Evolutionary conservation across 1,140 invertebrate species (phyloP).

Genomic region (Melitaea cinxia): DNA sequence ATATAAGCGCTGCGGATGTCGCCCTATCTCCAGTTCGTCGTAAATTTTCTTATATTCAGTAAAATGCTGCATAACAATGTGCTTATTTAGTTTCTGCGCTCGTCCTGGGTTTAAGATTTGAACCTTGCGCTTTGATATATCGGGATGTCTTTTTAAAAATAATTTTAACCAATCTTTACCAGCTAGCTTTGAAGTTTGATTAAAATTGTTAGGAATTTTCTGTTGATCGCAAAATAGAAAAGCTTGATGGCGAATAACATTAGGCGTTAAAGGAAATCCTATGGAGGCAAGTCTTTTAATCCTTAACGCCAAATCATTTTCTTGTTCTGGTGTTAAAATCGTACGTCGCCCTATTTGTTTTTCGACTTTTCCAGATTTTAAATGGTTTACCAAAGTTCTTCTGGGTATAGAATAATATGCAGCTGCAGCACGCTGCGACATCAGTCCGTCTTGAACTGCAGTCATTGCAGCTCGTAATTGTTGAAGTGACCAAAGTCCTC

Average conservation of each 20-base stretch:
- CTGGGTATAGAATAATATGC: slow-evolving; percentile 3
- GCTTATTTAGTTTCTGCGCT: slow-evolving; percentile 57
- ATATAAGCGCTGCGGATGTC: slow-evolving; percentile 47
- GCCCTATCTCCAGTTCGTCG: slow-evolving; percentile 45
- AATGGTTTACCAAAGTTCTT: slow-evolving; percentile 17
- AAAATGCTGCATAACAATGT: slow-evolving; percentile 58
- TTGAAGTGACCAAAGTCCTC: slow-evolving; percentile 4
- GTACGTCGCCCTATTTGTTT: slow-evolving; percentile 16
- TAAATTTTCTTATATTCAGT: slow-evolving; percentile 47
- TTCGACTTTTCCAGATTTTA: slow-evolving; percentile 13
- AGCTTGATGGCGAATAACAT: slow-evolving; percentile 15
- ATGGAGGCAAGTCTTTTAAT: slow-evolving; percentile 14
- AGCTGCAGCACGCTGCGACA: slow-evolving; percentile 13
- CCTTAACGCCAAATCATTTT: slow-evolving; percentile 18
- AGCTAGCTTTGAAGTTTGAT: slow-evolving; percentile 29
- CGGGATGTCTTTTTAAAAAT: slow-evolving; percentile 38
- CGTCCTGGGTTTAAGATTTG: slow-evolving; percentile 62
- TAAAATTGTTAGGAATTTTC: slow-evolving; percentile 18
- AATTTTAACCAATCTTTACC: slow-evolving; percentile 41
- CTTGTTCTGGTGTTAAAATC: slow-evolving; percentile 6
- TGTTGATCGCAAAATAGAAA: slow-evolving; percentile 17
- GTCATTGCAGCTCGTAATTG: slow-evolving; percentile 1
- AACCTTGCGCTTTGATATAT: slow-evolving; percentile 44
- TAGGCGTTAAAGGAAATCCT: slow-evolving; percentile 21
- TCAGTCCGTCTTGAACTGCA: background rate